phyloP scores from a whole-genome alignment of 2,888 invertebrate genomes.

The Napeogenes inachia region DNA sequence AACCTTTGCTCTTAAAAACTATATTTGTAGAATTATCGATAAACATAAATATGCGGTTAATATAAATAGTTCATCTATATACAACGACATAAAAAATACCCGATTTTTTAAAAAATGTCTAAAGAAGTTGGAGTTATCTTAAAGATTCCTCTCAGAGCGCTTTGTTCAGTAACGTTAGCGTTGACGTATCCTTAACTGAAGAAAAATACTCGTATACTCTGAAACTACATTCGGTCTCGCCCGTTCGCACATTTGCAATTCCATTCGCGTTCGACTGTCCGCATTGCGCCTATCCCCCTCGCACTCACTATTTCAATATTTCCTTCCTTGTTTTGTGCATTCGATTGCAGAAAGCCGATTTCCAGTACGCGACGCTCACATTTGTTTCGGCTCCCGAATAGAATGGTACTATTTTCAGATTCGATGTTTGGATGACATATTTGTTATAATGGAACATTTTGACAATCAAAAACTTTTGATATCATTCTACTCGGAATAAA shows the following conservation, averaged over 20 bases:
- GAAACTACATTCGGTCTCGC: conserved; percentile 25
- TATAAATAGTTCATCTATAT: neutral
- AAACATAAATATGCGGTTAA: neutral
- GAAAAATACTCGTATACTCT: conserved; percentile 30
- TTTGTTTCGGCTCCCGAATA: conserved; percentile 57
- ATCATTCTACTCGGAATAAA: neutral
- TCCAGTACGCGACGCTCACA: conserved; percentile 50
- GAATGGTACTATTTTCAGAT: conserved; percentile 56
- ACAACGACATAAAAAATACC: neutral
- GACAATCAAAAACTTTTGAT: conserved; percentile 11
- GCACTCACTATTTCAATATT: conserved; percentile 26
- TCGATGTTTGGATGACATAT: conserved; percentile 40
- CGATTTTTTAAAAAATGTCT: neutral
- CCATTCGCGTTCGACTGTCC: conserved; percentile 64
- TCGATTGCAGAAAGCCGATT: conserved; percentile 64
- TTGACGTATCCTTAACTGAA: conserved; percentile 30
- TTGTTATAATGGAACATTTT: conserved; percentile 20
- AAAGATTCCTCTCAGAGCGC: conserved; percentile 4
- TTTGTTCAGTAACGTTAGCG: conserved; percentile 14
- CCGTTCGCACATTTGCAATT: conserved; percentile 59
- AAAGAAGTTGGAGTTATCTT: conserved; percentile 4
- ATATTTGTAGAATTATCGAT: neutral
- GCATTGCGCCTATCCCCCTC: conserved; percentile 55
- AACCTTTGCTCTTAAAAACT: neutral
- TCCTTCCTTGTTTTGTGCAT: conserved; percentile 44